Base-by-base conservation (phyloP, 2,797 vertebrate species). In the Potorous gilbertii region DNA sequence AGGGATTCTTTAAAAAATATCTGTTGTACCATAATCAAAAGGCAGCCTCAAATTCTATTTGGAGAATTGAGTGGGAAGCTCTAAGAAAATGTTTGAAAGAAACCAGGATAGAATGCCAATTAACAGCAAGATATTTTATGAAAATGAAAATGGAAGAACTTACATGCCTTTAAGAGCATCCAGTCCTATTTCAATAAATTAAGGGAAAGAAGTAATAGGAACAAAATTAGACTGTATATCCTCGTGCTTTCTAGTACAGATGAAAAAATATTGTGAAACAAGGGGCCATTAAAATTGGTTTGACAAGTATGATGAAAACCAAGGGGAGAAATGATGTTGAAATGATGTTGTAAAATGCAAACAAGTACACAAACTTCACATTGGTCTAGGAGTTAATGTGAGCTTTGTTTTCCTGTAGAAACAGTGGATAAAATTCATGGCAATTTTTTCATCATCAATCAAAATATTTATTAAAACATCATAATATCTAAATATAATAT, bases 371-470 rank as follows among this genome's bases (percentile, higher is more conserved):
- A 89, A 91, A 52, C 54, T 74, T 91, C 34, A 94, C 52, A 66
- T 10, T 91, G 56, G 92, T 14, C 54, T 57, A 94, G 62, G 52
- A 18, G 66, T 90, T 90, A 95, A 91, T 50, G 55, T 29, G 40
- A 27, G 40, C 93, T 95, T 21, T 90, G 46, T 13, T 95, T 66
- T 40, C n/a, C 56, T 50, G 34, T 5, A 46, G 56, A 90, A 93
- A 89, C 87, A 3, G 24, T 62, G 92, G 34, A 89, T 90, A 66
- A 52, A 59, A 31, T 12, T 59, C 57, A 91, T 87, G 90, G 55
- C 66, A 91, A 18, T 56, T 59, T 93, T 96, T 94, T 29, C 21
- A 92, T 92, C 12, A 94, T 31, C 24, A 94, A 52, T 52, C 52
- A 90, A 94, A 55, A 55, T 56, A 21, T 55, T n/a, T 5, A 92